Evolutionary conservation across 30 jellyfish, hydroid and myxozoan genomes (phyloP).

Genomic region (Cassiopea andromeda): DNA sequence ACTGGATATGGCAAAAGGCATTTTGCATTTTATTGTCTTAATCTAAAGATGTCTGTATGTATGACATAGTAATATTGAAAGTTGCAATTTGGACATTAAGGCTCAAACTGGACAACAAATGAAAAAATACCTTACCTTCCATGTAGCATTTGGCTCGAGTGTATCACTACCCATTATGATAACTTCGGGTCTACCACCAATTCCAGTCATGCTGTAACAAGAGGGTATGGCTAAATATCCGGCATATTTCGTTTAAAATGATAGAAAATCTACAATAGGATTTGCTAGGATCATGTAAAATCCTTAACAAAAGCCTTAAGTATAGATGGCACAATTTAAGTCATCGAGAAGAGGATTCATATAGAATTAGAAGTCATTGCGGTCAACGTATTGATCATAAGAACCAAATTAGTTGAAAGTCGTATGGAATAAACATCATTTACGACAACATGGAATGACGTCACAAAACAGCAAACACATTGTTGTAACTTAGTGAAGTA

Average conservation of each 20-base stretch:
- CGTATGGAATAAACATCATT: no score
- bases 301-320: no score
- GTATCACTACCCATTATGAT: constrained; percentile 70
- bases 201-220: constrained; percentile 67
- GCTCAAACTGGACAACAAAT: no score
- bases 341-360: background rate
- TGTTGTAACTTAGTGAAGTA: no score
- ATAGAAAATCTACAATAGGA: no score
- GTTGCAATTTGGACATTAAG: no score
- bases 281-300: no score
- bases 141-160: constrained; percentile 28
- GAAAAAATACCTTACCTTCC: constrained; percentile 54
- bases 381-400: background rate
- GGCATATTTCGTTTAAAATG: background rate
- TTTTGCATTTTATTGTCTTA: background rate
- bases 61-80: no score
- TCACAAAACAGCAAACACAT: no score
- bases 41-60: no score
- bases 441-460: no score
- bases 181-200: constrained; percentile 79
- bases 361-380: background rate
- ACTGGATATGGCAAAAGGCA: background rate
- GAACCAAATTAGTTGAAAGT: no score
- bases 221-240: background rate
- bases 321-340: background rate